A percentile compares a stretch with the other conserved stretches of the same genome.
phyloP scores from a whole-genome alignment of 1,140 invertebrate species.

The Chymomyza costata region DNA sequence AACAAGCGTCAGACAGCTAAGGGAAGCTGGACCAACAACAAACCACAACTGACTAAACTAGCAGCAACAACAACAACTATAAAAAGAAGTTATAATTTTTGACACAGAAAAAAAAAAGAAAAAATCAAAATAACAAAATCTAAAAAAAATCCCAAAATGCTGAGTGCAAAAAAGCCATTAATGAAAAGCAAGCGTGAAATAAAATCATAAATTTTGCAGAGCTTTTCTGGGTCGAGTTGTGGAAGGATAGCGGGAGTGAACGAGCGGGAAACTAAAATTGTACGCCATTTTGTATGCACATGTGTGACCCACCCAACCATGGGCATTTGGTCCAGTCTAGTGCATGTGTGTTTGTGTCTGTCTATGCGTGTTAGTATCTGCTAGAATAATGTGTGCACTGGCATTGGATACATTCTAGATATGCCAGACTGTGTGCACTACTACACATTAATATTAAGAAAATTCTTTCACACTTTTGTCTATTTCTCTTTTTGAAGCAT shows the following conservation, averaged over 20 bases:
- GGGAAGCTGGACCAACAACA: neutral
- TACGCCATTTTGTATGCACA: constrained; percentile 45
- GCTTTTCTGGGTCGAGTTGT: constrained; percentile 29
- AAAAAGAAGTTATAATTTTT: constrained; percentile 61
- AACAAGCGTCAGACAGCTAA: constrained; percentile 56
- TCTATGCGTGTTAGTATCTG: neutral
- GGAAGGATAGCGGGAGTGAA: constrained; percentile 8
- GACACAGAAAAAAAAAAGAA: too few relatives aligned
- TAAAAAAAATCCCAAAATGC: constrained; percentile 25
- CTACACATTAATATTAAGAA: too few relatives aligned
- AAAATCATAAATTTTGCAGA: constrained; percentile 70
- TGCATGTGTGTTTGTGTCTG: constrained; percentile 1
- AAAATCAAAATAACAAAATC: constrained; percentile 9
- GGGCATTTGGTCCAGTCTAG: constrained; percentile 28
- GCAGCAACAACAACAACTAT: constrained; percentile 10
- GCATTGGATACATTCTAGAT: too few relatives aligned
- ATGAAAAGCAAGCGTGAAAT: constrained; percentile 73
- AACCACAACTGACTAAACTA: constrained; percentile 38
- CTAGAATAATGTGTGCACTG: too few relatives aligned
- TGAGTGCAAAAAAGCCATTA: constrained; percentile 40
- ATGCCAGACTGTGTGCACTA: too few relatives aligned
- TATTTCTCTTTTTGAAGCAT: too few relatives aligned
- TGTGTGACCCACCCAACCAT: constrained; percentile 22
- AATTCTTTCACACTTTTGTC: too few relatives aligned
- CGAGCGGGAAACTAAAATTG: too few relatives aligned